phyloP scores from a whole-genome alignment of 2,113 vertebrate genomes.

The Bombycilla garrulus region DNA sequence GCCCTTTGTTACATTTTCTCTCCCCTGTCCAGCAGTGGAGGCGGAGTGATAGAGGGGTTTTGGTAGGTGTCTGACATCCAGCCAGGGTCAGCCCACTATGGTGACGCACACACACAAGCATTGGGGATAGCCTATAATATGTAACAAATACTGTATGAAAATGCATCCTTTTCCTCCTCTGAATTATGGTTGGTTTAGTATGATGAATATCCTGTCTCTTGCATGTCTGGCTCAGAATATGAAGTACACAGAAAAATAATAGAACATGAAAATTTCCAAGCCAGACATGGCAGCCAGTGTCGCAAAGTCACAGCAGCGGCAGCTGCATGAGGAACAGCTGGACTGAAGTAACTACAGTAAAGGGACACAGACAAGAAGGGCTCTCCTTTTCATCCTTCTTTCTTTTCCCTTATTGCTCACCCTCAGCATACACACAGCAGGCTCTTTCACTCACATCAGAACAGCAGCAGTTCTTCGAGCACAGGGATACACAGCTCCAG shows the following conservation, averaged over 20 bases:
- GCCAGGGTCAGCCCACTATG: neutral
- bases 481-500: neutral
- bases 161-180: neutral
- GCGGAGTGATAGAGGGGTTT: neutral
- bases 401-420: neutral
- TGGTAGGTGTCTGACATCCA: neutral
- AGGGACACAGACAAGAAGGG: neutral
- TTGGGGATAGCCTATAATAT: neutral
- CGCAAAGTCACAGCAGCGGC: neutral
- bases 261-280: neutral
- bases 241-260: neutral
- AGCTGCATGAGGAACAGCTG: neutral
- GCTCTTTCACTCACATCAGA: neutral
- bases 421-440: neutral
- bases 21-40: accelerated
- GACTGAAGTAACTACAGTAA: neutral
- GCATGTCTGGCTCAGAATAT: neutral
- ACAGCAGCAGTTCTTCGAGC: neutral
- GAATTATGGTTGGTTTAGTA: neutral
- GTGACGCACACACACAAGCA: neutral
- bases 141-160: neutral
- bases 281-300: neutral
- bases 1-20: accelerated
- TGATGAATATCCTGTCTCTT: neutral
- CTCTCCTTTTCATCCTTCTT: neutral